These are phyloP conservation scores for Brienomyrus brachyistius DNA, from an alignment of 2,113 vertebrate species.

Conservation along the genomic window DNA sequence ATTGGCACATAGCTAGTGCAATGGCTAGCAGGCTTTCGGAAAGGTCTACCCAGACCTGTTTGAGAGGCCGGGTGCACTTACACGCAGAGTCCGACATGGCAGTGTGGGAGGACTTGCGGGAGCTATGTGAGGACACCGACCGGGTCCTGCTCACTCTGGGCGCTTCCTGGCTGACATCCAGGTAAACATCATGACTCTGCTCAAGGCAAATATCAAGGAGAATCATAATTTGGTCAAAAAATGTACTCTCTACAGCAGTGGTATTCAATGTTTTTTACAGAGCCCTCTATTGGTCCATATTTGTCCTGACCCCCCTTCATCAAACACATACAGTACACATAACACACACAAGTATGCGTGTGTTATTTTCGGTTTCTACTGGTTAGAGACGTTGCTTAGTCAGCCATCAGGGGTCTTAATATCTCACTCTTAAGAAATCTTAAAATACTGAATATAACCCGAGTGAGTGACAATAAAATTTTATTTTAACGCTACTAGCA, in stretches of 20 bases:
- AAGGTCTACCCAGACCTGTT: background rate
- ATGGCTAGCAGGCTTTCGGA: background rate
- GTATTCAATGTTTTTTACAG: background rate
- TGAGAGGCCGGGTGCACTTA: slow-evolving; percentile 52
- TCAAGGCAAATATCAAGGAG: slow-evolving; percentile 21
- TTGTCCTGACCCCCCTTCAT: background rate
- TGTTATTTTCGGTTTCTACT: background rate
- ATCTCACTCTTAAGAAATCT: too few relatives aligned
- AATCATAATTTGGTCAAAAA: background rate
- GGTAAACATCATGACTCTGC: slow-evolving; percentile 64
- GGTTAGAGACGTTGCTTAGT: background rate
- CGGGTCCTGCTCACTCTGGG: slow-evolving; percentile 51
- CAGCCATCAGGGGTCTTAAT: background rate
- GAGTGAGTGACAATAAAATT: background rate
- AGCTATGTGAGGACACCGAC: slow-evolving; percentile 68
- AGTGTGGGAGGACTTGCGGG: slow-evolving; percentile 63
- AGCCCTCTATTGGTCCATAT: background rate
- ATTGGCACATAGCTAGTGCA: background rate
- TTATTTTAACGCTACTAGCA: background rate
- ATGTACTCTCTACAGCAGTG: background rate
- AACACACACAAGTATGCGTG: too few relatives aligned
- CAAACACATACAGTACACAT: too few relatives aligned
- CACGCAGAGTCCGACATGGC: slow-evolving; percentile 63
- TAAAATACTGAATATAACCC: too few relatives aligned
- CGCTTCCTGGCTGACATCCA: slow-evolving; percentile 55